phyloP scores from a whole-genome alignment of 1,140 invertebrate genomes.

The Psilanteris sp. region DNA sequence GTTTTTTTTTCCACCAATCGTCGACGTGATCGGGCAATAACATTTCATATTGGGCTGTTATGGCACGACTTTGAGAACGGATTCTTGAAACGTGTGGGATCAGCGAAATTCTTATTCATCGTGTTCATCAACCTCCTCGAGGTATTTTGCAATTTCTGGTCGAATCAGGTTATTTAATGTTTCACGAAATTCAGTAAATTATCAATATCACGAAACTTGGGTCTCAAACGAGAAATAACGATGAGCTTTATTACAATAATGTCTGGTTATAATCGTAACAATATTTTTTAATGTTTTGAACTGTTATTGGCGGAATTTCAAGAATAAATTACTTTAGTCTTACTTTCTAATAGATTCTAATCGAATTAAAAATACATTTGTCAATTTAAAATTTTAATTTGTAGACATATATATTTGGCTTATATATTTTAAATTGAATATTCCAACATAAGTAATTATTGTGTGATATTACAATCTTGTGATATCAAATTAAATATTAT shows the following conservation, averaged over 20 bases:
- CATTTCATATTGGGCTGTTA: slow-evolving; percentile 46
- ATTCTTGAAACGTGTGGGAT: slow-evolving; percentile 30
- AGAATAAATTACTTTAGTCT: slow-evolving; percentile 7
- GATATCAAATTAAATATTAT: no score
- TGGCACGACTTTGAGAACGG: slow-evolving; percentile 14
- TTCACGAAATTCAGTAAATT: slow-evolving; percentile 23
- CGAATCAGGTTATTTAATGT: slow-evolving; percentile 46
- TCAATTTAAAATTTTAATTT: not conserved
- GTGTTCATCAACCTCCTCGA: slow-evolving; percentile 13
- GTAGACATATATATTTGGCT: no score
- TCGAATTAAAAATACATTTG: no score
- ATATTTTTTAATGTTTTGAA: slow-evolving; percentile 29
- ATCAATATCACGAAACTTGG: slow-evolving; percentile 37
- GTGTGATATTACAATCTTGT: no score
- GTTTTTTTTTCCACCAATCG: slow-evolving; percentile 48
- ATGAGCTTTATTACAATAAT: slow-evolving; percentile 18
- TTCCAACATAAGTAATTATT: no score
- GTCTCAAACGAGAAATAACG: slow-evolving; percentile 32
- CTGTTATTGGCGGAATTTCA: slow-evolving; percentile 7
- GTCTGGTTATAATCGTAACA: slow-evolving; percentile 20
- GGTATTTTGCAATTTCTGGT: not conserved
- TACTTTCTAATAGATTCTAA: not conserved
- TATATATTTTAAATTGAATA: no score
- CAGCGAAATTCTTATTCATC: slow-evolving; percentile 46
- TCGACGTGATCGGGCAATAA: slow-evolving; percentile 36